Evolutionary conservation across 2,888 invertebrate genomes (phyloP).

Genomic region (Yponomeuta sedellus): DNA sequence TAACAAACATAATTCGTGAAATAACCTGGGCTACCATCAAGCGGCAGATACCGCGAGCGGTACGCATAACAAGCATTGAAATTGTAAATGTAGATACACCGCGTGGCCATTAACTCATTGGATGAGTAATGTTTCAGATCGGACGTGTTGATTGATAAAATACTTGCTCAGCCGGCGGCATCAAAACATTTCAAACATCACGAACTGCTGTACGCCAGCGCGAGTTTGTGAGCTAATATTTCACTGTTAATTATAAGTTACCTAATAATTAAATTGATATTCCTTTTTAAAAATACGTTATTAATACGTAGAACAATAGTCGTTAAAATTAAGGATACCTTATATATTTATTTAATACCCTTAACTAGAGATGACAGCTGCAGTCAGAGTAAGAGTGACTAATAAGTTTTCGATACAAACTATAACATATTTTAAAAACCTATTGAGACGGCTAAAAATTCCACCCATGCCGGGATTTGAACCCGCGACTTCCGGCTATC

Average conservation of each 20-base stretch:
- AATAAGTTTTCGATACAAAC: no score
- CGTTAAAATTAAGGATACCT: no score
- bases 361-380: no score
- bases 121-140: slow-evolving; percentile 25
- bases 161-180: slow-evolving; percentile 26
- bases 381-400: no score
- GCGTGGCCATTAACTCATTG: slow-evolving; percentile 25
- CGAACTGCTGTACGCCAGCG: neutral
- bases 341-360: no score
- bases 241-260: neutral
- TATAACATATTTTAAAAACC: no score
- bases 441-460: no score
- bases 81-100: slow-evolving; percentile 20
- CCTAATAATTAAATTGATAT: slow-evolving; percentile 9
- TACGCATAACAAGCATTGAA: slow-evolving; percentile 21
- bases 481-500: no score
- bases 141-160: slow-evolving; percentile 29
- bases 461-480: no score
- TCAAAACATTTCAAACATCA: slow-evolving; percentile 24
- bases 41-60: neutral
- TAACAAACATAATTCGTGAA: slow-evolving; percentile 7
- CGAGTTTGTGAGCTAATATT: neutral
- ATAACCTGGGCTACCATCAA: neutral
- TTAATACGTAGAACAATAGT: no score
- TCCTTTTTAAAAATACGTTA: slow-evolving; percentile 10